Conservation (phyloP, 2,888 invertebrate species). For the Tillus elongatus region DNA sequence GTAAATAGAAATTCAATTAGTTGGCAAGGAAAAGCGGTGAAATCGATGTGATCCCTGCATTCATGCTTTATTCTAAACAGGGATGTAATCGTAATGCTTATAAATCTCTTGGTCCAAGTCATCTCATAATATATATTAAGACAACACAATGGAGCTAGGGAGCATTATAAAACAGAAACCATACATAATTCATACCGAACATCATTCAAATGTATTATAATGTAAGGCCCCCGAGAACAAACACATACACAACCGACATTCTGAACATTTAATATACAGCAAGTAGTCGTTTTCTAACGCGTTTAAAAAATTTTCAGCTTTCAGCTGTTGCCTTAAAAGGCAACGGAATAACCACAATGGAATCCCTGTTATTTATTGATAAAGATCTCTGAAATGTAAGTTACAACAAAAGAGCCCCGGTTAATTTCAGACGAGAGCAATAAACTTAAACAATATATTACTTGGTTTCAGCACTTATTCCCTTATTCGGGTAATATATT, state of each 20-base stretch:
- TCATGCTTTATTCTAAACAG: neutral
- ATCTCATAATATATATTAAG: constrained; percentile 19
- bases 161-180: constrained; percentile 20
- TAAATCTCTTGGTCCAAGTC: neutral
- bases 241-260: constrained; percentile 5
- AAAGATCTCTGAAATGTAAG: constrained; percentile 33
- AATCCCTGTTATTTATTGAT: constrained; percentile 36
- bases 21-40: no score
- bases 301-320: constrained; percentile 25
- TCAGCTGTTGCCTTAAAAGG: constrained; percentile 33
- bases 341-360: constrained; percentile 28
- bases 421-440: constrained; percentile 31
- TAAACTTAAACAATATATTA: constrained; percentile 25
- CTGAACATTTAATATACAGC: constrained; percentile 5
- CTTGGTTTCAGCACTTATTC: constrained; percentile 10
- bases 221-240: constrained; percentile 14
- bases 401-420: constrained; percentile 31
- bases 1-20: no score
- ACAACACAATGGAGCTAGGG: constrained; percentile 26
- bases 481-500: constrained; percentile 10
- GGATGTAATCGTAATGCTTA: neutral
- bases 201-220: constrained; percentile 31
- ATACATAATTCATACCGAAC: constrained; percentile 31
- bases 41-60: no score
- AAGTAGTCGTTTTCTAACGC: constrained; percentile 15